Conservation (phyloP, 2,888 invertebrate species). For the Drosophila meridionalis region DNA sequence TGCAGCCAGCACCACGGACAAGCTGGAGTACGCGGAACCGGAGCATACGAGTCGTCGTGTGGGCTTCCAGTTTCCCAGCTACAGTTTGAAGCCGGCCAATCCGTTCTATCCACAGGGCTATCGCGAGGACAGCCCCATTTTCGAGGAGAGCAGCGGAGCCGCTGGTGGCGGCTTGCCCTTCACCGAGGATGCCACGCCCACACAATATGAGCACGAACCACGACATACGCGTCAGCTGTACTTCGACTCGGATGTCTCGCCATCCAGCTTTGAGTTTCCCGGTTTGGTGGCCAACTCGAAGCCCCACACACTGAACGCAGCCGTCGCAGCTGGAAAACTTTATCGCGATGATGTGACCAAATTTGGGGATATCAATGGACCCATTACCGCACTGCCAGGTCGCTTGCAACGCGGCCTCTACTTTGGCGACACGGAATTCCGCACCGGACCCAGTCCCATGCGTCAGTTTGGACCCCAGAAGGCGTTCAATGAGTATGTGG, state of each 20-base stretch:
- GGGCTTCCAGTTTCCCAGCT: conserved; percentile 84
- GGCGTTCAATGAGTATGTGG: conserved; percentile 83
- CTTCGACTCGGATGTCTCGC: conserved; percentile 76
- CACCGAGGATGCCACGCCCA: conserved; percentile 75
- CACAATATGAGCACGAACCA: conserved; percentile 76
- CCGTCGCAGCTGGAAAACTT: conserved; percentile 73
- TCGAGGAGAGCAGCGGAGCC: conserved; percentile 76
- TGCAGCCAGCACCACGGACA: conserved; percentile 59
- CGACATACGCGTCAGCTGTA: conserved; percentile 81
- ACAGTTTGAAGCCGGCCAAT: conserved; percentile 82
- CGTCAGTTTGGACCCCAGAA: conserved; percentile 81
- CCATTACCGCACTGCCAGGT: conserved; percentile 83
- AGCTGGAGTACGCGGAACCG: conserved; percentile 72
- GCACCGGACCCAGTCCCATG: conserved; percentile 71
- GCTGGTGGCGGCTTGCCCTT: conserved; percentile 66
- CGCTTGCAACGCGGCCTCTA: conserved; percentile 82
- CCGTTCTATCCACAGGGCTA: conserved; percentile 84
- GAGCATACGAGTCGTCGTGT: conserved; percentile 83
- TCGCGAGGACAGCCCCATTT: conserved; percentile 84
- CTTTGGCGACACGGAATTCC: conserved; percentile 82
- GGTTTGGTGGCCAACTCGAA: conserved; percentile 81
- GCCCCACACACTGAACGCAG: conserved; percentile 79
- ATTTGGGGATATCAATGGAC: conserved; percentile 85
- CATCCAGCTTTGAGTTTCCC: conserved; percentile 83
- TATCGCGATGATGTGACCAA: conserved; percentile 85